phyloP scores from a whole-genome alignment of 2,113 vertebrate species.

The Ia io region DNA sequence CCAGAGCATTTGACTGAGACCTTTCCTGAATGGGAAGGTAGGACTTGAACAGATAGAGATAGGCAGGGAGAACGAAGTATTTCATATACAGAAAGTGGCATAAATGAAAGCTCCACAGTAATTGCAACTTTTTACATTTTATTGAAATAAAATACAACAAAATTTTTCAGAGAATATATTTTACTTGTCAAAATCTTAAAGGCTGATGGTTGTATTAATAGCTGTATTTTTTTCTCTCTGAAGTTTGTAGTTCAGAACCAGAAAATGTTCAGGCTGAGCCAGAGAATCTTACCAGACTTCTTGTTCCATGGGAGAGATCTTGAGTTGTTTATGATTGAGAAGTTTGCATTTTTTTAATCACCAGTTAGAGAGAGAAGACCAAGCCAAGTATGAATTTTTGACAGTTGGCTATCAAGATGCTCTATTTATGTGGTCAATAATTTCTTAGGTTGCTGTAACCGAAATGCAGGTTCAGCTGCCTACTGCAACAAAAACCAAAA shows the following conservation, averaged over 20 bases:
- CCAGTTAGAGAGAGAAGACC: conserved; percentile 79
- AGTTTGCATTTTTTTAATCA: conserved; percentile 91
- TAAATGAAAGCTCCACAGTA: background rate
- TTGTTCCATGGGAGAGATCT: conserved; percentile 92
- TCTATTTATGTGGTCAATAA: conserved; percentile 85
- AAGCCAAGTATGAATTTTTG: conserved; percentile 88
- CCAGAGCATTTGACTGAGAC: background rate
- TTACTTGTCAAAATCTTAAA: background rate
- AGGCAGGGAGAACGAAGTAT: background rate
- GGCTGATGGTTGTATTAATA: conserved; percentile 17
- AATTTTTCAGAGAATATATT: background rate
- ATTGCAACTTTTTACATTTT: background rate
- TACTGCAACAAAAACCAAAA: too few species aligned
- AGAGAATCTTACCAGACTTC: conserved; percentile 93
- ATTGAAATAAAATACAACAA: background rate
- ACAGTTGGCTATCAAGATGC: conserved; percentile 98
- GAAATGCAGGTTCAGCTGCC: too few species aligned
- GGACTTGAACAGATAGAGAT: background rate
- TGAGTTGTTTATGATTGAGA: conserved; percentile 85
- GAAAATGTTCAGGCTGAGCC: conserved; percentile 91
- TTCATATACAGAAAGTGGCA: background rate
- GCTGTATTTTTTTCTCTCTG: conserved; percentile 23
- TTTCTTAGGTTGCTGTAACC: conserved; percentile 49
- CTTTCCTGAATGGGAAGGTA: background rate
- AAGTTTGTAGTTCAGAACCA: conserved; percentile 97